Base-by-base conservation (phyloP, 2,113 vertebrate genomes). In the Actinemys pallida region DNA sequence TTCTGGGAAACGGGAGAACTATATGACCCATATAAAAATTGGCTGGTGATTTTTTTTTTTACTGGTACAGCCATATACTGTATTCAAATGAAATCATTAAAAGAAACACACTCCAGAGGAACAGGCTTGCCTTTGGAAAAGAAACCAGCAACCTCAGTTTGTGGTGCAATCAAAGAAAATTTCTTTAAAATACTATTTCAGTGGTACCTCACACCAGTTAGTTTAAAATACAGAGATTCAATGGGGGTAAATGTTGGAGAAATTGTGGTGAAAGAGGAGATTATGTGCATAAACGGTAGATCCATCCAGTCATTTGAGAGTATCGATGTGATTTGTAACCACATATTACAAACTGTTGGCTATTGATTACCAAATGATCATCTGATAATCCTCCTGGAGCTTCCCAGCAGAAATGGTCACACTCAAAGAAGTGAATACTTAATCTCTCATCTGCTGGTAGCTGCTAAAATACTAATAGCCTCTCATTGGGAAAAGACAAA, bases 291-390 rank as follows among this genome's bases (percentile, higher is more conserved):
- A 85, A 90, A 90, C 53, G 39, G 56, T 94, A 62, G 90, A 93
- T 72, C 88, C 0, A 0, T 96, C 29, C 87, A 92, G 86, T 80
- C 82, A 93, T 90, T 96, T 82, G 92, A 2, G 5, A 62, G 62
- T 93, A 92, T 78, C 83, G 87, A 93, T 84, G 84, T 79, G 92
- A 92, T 85, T 96, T 84, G 90, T 84, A 95, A 81, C 89, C 84
- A 94, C 93, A 93, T 81, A 92, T 84, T 96, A 92, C 90, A 94
- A 94, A 96, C 88, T 92, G 47, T 89, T 97, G 95, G 97, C 96
- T 96, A 97, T 96, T 96, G 96, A 97, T 97, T 93, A 89, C 89
- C 93, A 96, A 97, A 94, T 94, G 92, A 94, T 93, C 39, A 42
- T 94, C 92, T 94, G 87, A 45, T 94, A 95, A 89, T 90, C 49